Evolutionary conservation across 2,888 invertebrate genomes (phyloP).

Genomic region (Phalera bucephala): DNA sequence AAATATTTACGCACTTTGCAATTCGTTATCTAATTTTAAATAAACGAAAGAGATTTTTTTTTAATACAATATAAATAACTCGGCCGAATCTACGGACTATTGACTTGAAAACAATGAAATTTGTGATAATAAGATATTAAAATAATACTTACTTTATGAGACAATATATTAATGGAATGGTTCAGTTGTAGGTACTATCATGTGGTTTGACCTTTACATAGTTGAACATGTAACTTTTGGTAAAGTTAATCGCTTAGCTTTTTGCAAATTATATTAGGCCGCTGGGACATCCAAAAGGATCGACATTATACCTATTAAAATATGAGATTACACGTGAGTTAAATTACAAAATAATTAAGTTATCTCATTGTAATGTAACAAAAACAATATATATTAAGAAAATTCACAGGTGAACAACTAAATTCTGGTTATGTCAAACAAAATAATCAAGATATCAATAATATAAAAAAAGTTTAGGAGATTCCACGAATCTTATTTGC

Average conservation of each 20-base stretch:
- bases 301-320: constrained; percentile 40
- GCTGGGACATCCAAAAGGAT: constrained; percentile 34
- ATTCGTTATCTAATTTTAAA: constrained; percentile 7
- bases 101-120: constrained; percentile 13
- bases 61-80: constrained; percentile 17
- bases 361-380: constrained; percentile 9
- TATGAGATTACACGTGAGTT: constrained; percentile 64
- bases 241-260: constrained; percentile 38
- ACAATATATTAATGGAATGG: constrained; percentile 53
- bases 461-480: constrained; percentile 32
- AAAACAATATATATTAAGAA: constrained; percentile 12
- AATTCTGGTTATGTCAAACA: too few species aligned
- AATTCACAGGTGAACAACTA: constrained; percentile 16
- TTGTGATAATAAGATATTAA: constrained; percentile 21
- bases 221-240: constrained; percentile 64
- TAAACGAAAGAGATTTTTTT: constrained; percentile 18
- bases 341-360: constrained; percentile 15
- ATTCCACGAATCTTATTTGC: constrained; percentile 40
- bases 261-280: constrained; percentile 42
- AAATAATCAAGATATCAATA: too few species aligned
- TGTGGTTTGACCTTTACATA: constrained; percentile 33
- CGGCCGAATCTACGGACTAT: constrained; percentile 26
- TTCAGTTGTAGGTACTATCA: constrained; percentile 41
- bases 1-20: constrained; percentile 66
- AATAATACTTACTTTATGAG: constrained; percentile 39